Percentiles rank a stretch among this genome's conserved stretches.
Evolutionary conservation across 2,888 invertebrate genomes (phyloP).

Genomic region (Lepas anatifera): DNA sequence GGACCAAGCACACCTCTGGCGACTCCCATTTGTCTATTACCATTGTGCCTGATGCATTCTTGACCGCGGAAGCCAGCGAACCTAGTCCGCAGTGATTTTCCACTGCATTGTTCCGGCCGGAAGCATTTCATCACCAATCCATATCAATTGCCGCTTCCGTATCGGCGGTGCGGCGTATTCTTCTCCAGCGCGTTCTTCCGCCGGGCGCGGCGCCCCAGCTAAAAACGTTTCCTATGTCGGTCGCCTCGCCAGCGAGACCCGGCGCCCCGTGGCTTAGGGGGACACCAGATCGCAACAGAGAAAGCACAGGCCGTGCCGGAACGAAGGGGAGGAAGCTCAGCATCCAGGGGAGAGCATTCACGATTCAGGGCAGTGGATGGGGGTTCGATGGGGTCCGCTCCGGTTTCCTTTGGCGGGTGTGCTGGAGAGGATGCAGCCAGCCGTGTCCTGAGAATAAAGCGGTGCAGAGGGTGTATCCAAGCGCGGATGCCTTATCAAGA

Average conservation of each 20-base stretch:
- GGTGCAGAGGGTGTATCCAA: neutral
- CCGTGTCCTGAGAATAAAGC: neutral
- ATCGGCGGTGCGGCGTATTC: neutral
- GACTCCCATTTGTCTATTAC: no score
- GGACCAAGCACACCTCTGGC: no score
- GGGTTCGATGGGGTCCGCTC: no score
- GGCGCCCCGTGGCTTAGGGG: neutral
- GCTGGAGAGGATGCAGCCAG: neutral
- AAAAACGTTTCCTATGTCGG: constrained; percentile 6
- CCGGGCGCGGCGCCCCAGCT: neutral
- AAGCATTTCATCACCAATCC: constrained; percentile 5
- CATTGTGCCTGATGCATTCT: no score
- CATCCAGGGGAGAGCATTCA: neutral
- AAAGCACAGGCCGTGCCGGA: neutral
- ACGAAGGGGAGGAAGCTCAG: neutral
- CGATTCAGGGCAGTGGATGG: no score
- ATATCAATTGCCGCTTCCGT: neutral
- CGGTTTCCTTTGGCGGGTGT: no score
- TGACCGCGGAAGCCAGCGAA: neutral
- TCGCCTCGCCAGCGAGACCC: neutral
- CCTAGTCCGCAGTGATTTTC: neutral
- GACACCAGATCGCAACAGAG: neutral
- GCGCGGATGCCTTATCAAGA: neutral
- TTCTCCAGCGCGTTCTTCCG: neutral
- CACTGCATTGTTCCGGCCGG: neutral